Evolutionary conservation across 2,797 vertebrate species (phyloP).

Genomic region (Antennarius maculatus): DNA sequence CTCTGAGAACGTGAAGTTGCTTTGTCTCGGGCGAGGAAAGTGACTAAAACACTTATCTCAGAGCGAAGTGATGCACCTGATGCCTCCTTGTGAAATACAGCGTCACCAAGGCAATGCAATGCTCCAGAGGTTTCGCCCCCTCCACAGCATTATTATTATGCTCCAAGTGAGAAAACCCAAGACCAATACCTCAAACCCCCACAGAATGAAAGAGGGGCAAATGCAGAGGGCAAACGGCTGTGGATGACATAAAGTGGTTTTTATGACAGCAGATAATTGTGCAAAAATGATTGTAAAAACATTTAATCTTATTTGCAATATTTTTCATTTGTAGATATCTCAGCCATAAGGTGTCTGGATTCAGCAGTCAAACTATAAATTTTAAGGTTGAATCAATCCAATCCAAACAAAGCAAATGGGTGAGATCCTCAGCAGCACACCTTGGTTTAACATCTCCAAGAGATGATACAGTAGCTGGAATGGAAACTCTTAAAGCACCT

Average conservation of each 20-base stretch:
- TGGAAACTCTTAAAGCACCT: too few species aligned
- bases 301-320: background rate
- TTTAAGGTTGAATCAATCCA: background rate
- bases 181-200: conserved; percentile 22
- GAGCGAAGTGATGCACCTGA: conserved; percentile 58
- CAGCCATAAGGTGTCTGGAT: background rate
- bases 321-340: background rate
- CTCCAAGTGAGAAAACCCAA: conserved; percentile 28
- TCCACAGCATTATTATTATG: conserved; percentile 7
- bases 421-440: background rate
- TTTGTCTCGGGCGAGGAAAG: conserved; percentile 43
- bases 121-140: conserved; percentile 25
- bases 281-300: conserved; percentile 5
- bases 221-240: conserved; percentile 4
- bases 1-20: conserved; percentile 45
- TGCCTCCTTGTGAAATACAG: conserved; percentile 30
- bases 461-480: background rate
- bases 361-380: background rate
- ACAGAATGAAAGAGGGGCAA: conserved; percentile 1
- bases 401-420: background rate
- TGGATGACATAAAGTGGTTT: conserved; percentile 18
- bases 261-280: background rate
- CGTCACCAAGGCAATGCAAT: conserved; percentile 19
- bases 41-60: conserved; percentile 43
- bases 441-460: conserved; percentile 6